Base-by-base conservation (phyloP, 2,888 invertebrate species). In the Prosapia bicincta region DNA sequence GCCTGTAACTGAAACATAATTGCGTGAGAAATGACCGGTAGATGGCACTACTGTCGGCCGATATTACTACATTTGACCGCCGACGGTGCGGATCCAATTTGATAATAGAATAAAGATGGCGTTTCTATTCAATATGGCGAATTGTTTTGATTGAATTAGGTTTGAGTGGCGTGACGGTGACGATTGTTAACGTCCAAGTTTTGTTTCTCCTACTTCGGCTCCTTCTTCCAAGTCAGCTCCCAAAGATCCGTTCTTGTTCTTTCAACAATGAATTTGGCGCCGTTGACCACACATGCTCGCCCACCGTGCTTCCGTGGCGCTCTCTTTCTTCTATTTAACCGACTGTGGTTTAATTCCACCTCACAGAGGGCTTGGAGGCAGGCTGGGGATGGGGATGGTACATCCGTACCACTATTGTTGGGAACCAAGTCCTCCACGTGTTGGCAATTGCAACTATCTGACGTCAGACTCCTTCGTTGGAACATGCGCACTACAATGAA, bases 61-160 rank as follows among this genome's bases (percentile, higher is more conserved):
- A 32, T 38, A n/a, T 25, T 30, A 25, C 43, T 23, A 69, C 72
- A 74, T 69, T 74, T 70, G 76, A 76, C 76, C 78, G 70, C 78
- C 76, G 72, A 75, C 78, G 67, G 78, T 74, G 78, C 74, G 76
- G 66, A 70, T 77, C 78, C 78, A 78, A 78, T 78, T 72, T 74
- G 69, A 78, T 78, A 78, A 78, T 78, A 70, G 78, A 76, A 74
- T 76, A 78, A 78, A 78, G 78, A 78, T 78, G 78, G 78, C 78
- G 76, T 78, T 74, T 74, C 74, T 74, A 74, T 74, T 74, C 74
- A 74, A 74, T 74, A 74, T 74, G 74, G 74, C 74, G 69, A 74
- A 74, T 74, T 74, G 74, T 74, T 74, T 74, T 74, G 74, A 74
- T 74, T 74, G 74, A 74, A 74, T 74, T 74, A 74, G 38, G 69